Evolutionary conservation across 2,797 vertebrate species (phyloP).

Genomic region (Pangasius mekongensis): DNA sequence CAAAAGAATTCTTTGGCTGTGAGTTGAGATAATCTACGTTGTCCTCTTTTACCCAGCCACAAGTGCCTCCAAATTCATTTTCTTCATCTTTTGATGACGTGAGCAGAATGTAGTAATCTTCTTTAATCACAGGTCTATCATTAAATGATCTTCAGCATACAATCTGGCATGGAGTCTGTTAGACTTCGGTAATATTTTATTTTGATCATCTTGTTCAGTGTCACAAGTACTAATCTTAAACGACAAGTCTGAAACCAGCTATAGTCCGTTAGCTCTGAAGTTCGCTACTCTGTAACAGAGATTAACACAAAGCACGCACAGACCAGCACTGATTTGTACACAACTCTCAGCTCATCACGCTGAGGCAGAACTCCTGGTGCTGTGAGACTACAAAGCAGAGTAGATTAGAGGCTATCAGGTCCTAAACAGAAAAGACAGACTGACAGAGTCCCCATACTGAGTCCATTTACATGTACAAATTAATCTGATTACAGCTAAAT

Average conservation of each 20-base stretch:
- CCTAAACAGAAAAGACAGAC: constrained; percentile 9
- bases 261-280: not conserved
- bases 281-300: not conserved
- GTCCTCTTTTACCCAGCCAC: not conserved
- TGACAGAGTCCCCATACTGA: not conserved
- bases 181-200: not conserved
- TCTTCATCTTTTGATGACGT: not conserved
- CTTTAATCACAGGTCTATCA: not conserved
- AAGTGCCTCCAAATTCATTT: not conserved
- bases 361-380: not conserved
- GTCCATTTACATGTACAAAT: constrained; percentile 20
- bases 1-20: not conserved
- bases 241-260: not conserved
- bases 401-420: constrained; percentile 6
- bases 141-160: not conserved
- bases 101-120: not conserved
- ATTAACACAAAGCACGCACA: not conserved
- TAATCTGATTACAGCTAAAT: constrained; percentile 11
- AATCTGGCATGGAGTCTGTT: not conserved
- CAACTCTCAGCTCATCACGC: constrained; percentile 3
- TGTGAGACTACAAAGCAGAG: not conserved
- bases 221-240: not conserved
- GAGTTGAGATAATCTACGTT: not conserved
- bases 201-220: not conserved
- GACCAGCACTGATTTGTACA: not conserved